Evolutionary conservation across 2,113 vertebrate genomes (phyloP), one percentile per base, ranked within the genome.

Genomic region (Amazona guildingii): DNA sequence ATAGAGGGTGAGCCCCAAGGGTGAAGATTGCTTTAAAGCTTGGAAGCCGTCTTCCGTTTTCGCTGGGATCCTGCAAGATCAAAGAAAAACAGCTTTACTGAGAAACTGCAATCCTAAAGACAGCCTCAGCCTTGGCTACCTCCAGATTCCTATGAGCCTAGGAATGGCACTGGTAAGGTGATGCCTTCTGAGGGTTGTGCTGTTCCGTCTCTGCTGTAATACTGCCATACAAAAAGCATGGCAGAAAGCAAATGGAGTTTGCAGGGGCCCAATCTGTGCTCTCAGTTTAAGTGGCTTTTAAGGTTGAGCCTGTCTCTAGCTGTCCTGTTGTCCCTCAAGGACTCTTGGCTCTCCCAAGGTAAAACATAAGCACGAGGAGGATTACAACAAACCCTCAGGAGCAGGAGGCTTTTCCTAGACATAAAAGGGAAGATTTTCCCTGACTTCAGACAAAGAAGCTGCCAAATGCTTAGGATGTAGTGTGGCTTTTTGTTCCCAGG

Each of bases 161-260:
- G 16, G 74, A 90, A 43, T 3, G 4, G 21, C 44, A 23, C 48
- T 54, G 48, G 37, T 46, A 83, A 91, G 74, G 39, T 82, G 44
- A 10, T 78, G 7, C 49, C 62, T 93, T 61, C 69, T 54, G 35
- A 35, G 13, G 14, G 61, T 86, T 8, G 3, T 84, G 43, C 59
- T 90, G 49, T 86, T 69, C 59, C 67, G 44, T 69, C 90, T 81
- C 35, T n/a, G 13, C 87, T 86, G 41, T 59, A 82, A 95, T 83
- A 87, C 37, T 88, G 46, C 63, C 43, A 82, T 95, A 29, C 6
- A 55, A 67, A 85, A 77, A 63, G 16, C 1, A 6, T 37, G 74
- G 67, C 91, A 92, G 92, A 78, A 94, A 63, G 55, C 41, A 92
- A 96, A 88, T 17, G 29, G 80, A 74, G 21, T 20, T 54, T 94